These are phyloP conservation scores for Dicaeum eximium DNA, from an alignment of 2,113 vertebrate genomes.

Conservation along the genomic window DNA sequence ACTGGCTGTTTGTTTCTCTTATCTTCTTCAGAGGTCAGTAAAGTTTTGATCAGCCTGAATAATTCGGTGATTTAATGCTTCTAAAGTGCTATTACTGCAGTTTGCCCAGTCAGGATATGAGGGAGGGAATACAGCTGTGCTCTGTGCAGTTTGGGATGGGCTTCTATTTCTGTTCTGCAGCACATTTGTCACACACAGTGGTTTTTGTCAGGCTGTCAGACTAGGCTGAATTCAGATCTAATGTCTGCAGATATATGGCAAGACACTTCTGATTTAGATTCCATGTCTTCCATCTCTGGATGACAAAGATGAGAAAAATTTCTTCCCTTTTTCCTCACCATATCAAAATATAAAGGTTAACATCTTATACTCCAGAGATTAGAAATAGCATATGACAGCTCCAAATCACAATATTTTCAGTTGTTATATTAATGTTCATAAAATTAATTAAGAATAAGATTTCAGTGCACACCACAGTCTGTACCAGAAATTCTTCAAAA, in stretches of 20 bases:
- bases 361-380: not conserved
- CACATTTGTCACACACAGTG: not conserved
- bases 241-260: not conserved
- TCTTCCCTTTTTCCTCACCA: not conserved
- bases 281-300: not conserved
- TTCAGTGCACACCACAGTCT: not conserved
- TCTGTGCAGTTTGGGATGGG: not conserved
- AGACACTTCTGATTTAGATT: not conserved
- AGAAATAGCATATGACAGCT: not conserved
- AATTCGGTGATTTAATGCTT: not conserved
- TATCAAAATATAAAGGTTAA: not conserved
- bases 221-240: not conserved
- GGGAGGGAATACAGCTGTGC: not conserved
- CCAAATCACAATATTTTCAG: not conserved
- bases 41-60: not conserved
- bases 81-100: not conserved
- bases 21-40: not conserved
- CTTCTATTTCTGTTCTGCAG: slow-evolving; percentile 7
- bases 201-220: slow-evolving; percentile 14
- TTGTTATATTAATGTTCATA: not conserved
- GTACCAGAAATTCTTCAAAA: not conserved
- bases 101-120: not conserved
- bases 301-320: not conserved
- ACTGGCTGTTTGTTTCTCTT: not conserved
- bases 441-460: not conserved